These are phyloP conservation scores for Ectemnius lituratus DNA, from an alignment of 2,888 invertebrate genomes.

Conservation along the genomic window DNA sequence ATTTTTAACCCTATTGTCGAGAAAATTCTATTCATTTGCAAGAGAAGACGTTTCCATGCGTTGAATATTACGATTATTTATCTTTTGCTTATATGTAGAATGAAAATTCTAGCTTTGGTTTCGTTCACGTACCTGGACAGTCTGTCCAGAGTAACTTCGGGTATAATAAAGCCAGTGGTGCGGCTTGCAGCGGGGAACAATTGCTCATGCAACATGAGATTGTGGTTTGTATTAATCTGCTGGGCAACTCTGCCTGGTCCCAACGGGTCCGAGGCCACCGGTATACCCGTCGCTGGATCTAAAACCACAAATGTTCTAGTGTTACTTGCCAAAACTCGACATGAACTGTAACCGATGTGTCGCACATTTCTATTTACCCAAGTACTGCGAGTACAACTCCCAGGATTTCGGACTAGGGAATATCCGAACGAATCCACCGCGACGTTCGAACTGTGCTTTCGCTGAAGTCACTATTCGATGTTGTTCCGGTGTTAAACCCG, in stretches of 20 bases:
- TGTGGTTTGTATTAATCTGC: conserved; percentile 81
- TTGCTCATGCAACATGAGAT: conserved; percentile 87
- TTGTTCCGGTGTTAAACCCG: conserved; percentile 86
- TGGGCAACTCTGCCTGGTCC: conserved; percentile 80
- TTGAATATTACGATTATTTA: too few species aligned
- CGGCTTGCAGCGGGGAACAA: conserved; percentile 82
- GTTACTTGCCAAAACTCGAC: neutral
- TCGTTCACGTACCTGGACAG: conserved; percentile 69
- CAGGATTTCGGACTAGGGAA: conserved; percentile 94
- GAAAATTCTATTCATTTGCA: too few species aligned
- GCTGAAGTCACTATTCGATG: conserved; percentile 86
- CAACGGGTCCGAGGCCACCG: conserved; percentile 78
- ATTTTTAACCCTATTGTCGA: too few species aligned
- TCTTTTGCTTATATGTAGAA: neutral
- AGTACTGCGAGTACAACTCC: conserved; percentile 88
- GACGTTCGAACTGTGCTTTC: conserved; percentile 87
- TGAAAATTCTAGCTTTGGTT: neutral
- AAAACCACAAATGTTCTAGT: conserved; percentile 44
- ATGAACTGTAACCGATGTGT: neutral
- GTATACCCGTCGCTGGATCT: conserved; percentile 88
- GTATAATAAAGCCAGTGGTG: conserved; percentile 69
- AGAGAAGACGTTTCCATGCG: too few species aligned
- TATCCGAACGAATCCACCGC: conserved; percentile 93
- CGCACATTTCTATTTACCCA: conserved; percentile 79
- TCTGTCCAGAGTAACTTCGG: conserved; percentile 73